These are phyloP conservation scores for Synchiropus splendidus DNA, from an alignment of 2,113 vertebrate genomes.

Conservation along the genomic window DNA sequence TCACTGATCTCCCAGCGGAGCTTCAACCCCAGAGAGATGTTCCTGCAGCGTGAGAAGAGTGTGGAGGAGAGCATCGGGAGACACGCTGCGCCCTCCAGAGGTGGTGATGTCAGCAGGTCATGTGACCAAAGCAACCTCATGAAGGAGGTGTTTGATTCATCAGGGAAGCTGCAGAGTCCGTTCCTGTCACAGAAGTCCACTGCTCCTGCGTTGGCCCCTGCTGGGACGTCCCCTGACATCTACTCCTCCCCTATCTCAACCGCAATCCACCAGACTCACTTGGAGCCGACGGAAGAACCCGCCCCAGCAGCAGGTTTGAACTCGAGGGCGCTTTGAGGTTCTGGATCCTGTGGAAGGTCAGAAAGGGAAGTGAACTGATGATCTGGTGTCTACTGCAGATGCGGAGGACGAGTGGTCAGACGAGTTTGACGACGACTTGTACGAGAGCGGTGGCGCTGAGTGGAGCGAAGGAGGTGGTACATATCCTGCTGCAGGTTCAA, in stretches of 20 bases:
- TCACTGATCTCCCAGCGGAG: conserved; percentile 66
- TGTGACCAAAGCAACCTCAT: not conserved
- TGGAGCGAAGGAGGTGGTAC: not conserved
- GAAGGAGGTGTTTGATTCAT: not conserved
- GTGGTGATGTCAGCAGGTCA: conserved; percentile 54
- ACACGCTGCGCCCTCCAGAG: conserved; percentile 32
- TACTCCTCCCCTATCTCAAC: too few species aligned
- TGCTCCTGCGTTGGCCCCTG: not conserved
- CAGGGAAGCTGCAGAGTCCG: conserved; percentile 76
- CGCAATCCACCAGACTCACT: not conserved
- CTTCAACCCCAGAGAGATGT: conserved; percentile 77
- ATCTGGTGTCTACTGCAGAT: not conserved
- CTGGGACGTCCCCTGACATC: not conserved
- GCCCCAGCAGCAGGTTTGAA: too few species aligned
- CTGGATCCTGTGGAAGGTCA: too few species aligned
- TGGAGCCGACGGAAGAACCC: too few species aligned
- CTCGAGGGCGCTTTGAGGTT: too few species aligned
- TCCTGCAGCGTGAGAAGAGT: conserved; percentile 74
- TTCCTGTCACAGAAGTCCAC: conserved; percentile 68
- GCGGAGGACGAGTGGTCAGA: conserved; percentile 51
- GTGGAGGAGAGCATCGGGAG: conserved; percentile 9
- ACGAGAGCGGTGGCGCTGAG: conserved; percentile 19
- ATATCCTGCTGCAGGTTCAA: too few species aligned
- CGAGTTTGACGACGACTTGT: conserved; percentile 44
- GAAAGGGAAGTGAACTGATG: too few species aligned